Evolutionary conservation across 2,113 vertebrate genomes (phyloP), one percentile per base, ranked within the genome.

Genomic region (Thamnophis sirtalis): DNA sequence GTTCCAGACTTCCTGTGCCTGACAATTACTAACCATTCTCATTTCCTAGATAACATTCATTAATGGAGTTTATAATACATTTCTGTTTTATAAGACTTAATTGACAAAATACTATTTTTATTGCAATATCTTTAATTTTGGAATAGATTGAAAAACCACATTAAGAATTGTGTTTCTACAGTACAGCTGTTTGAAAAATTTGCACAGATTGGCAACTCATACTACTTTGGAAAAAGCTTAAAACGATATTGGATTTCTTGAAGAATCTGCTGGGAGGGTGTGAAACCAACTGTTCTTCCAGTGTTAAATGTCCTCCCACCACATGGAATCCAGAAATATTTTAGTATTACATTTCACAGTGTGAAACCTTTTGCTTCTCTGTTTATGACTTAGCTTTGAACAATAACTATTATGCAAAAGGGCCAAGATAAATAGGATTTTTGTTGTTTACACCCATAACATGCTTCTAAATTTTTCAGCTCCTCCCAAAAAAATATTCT

Each of bases 321-420:
- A 92, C 91, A 96, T 93, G 92, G 93, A 96, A 94, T 94, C 94
- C 95, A 95, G 95, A 96, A 96, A 96, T 96, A 95, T 94, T 96
- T 91, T 95, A 96, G 91, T 87, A 93, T 92, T 94, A 87, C 50
- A 93, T 95, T 95, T 63, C 80, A 89, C 43, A 19, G 48, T 73
- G 19, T 90, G 91, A 96, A 95, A 94, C 17, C 6, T 11, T 92
- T 94, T 93, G 68, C 63, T 95, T 95, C 92, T 94, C 73, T 96
- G 88, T 96, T 96, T 96, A 96, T 90, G 92, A 51, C 89, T 96
- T 92, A 92, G 94, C 85, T 94, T 94, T 94, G 90, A 91, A 93
- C 95, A 94, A 94, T 90, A 60, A 80, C 91, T 95, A 96, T 96
- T 96, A 95, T 95, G 93, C 95, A 95, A 93, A 88, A 94, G 80